phyloP scores from a whole-genome alignment of 37 sponge, comb jelly and placozoan genomes.

The Eunapius fragilis region DNA sequence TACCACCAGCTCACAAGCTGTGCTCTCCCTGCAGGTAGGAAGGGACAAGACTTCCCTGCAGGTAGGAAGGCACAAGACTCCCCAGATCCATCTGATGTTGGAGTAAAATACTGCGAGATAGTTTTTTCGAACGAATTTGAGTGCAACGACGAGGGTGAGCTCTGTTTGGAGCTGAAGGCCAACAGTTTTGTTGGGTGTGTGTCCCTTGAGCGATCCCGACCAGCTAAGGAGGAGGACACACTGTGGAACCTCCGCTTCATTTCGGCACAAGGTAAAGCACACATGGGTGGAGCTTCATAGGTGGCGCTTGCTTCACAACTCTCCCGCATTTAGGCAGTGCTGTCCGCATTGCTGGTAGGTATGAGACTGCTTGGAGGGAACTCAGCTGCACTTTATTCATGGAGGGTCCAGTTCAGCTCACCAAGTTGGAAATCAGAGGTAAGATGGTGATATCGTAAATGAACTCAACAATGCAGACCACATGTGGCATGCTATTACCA shows the following conservation, averaged over 20 bases:
- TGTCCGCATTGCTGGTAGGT: not conserved
- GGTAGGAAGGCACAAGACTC: too few relatives aligned
- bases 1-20: too few relatives aligned
- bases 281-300: too few relatives aligned
- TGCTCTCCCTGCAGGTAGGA: too few relatives aligned
- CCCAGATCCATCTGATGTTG: not conserved
- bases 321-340: not conserved
- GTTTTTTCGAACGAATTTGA: not conserved
- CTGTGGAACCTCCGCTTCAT: not conserved
- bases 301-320: not conserved
- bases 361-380: not conserved
- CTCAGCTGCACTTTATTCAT: not conserved
- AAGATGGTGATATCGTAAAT: not conserved
- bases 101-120: not conserved
- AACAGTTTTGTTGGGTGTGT: not conserved
- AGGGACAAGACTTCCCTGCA: too few relatives aligned
- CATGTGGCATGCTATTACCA: not conserved
- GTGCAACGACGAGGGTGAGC: not conserved
- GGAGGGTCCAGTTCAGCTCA: not conserved
- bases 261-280: not conserved
- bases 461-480: not conserved
- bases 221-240: not conserved
- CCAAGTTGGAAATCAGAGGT: not conserved
- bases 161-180: not conserved
- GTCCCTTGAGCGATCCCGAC: not conserved